Evolutionary conservation across 2,797 vertebrate genomes (phyloP).

Genomic region (Cuniculus paca): DNA sequence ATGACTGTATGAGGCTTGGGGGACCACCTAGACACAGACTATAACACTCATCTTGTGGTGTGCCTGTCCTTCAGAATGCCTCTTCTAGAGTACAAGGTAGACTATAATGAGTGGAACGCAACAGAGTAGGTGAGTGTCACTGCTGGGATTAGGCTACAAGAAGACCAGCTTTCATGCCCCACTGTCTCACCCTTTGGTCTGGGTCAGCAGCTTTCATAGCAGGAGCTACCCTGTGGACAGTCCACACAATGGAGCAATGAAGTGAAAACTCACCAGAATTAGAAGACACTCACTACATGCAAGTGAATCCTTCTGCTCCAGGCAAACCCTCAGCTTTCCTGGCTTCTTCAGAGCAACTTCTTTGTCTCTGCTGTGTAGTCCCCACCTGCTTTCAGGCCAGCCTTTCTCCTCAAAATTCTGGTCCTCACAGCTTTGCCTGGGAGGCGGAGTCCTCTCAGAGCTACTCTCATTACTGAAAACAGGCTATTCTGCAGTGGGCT

Average conservation of each 20-base stretch:
- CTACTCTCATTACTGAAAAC: neutral
- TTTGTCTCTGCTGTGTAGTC: neutral
- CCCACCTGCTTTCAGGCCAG: neutral
- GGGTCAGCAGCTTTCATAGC: neutral
- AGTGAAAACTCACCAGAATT: neutral
- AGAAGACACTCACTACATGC: neutral
- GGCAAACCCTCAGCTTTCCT: neutral
- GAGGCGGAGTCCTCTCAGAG: neutral
- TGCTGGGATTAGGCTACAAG: neutral
- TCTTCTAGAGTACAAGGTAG: neutral
- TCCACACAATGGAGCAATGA: neutral
- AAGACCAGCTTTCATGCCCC: neutral
- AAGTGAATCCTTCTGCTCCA: too few species aligned
- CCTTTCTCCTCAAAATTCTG: neutral
- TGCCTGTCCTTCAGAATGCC: neutral
- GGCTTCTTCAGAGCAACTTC: neutral
- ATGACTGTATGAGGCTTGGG: too few species aligned
- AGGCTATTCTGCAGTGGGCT: rapidly evolving
- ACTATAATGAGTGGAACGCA: neutral
- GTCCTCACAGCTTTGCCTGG: neutral
- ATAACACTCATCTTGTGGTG: too few species aligned
- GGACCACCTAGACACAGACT: too few species aligned
- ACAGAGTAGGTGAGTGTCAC: neutral
- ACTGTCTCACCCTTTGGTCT: neutral
- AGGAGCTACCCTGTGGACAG: neutral